Base-by-base conservation (phyloP, 2,113 vertebrate species). In the Opisthocomus hoazin region DNA sequence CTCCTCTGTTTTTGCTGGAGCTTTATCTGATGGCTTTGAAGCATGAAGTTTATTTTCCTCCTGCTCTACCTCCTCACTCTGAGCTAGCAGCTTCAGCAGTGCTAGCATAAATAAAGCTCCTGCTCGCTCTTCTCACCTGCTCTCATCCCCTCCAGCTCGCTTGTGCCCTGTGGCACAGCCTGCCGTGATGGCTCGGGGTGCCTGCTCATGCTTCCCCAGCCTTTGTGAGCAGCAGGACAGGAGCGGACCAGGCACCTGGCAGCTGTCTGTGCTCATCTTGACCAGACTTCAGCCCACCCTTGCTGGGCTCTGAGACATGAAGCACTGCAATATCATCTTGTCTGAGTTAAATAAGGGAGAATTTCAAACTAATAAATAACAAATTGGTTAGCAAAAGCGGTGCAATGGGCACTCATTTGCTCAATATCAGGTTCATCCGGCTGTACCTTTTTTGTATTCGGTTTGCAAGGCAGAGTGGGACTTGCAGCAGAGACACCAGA, bases 151-250 rank as follows among this genome's bases (percentile, higher is more conserved):
- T 75, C 12, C 43, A 20, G 22, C 36, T 41, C 4, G 1, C 32
- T 60, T 9, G 15, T 76, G 66, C 36, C 36, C 50, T 19, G 36
- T 43, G 71, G 34, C 48, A 39, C 20, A 30, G 74, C 68, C 53
- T 70, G 54, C 26, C 2, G 2, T 1, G 4, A 12, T 43, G 30
- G 27, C 43, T 77, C 0, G 1, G 8, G 15, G 24, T 1, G 2
- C 24, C 63, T 69, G 50, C 20, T 69, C 8, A 1, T 1, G 5
- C 37, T 58, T 68, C 30, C 58, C 54, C 20, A 36, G 46, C 32
- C 57, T 3, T 3, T 57, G n/a, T 1, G 10, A 90, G 48, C 4
- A 4, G 53, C 39, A 68, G 30, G n/a, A 82, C 50, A 39, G 36
- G 58, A 43, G 14, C 20, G 32, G 24, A 14, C 15, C 15, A 63